phyloP scores from a whole-genome alignment of 1,140 invertebrate genomes.

The Euwallacea fornicatus region DNA sequence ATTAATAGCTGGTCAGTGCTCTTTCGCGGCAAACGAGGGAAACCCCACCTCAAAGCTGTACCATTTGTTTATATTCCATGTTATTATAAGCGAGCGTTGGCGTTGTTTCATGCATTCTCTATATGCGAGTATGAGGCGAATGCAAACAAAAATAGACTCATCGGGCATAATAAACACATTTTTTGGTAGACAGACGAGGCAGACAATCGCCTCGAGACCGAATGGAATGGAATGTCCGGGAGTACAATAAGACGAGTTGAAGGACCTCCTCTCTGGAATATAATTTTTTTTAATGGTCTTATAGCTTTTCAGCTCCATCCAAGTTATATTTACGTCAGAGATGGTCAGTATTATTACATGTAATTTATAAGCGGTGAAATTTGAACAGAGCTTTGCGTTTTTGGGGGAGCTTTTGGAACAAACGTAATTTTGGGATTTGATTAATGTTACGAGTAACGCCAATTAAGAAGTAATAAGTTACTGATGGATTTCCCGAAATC shows the following conservation, averaged over 20 bases:
- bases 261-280: background rate
- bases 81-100: background rate
- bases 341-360: background rate
- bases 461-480: too few relatives aligned
- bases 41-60: background rate
- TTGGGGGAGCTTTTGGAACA: background rate
- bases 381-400: background rate
- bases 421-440: background rate
- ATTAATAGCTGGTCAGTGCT: conserved; percentile 8
- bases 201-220: background rate
- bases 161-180: conserved; percentile 4
- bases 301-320: background rate
- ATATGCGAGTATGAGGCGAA: background rate
- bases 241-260: conserved; percentile 1
- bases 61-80: conserved; percentile 9
- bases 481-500: too few relatives aligned
- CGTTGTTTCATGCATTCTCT: background rate
- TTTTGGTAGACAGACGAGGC: background rate
- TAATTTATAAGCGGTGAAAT: background rate
- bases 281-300: background rate
- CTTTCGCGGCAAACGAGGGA: background rate
- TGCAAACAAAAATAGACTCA: conserved; percentile 2
- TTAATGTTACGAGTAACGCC: background rate
- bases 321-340: background rate
- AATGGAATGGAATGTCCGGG: background rate